Evolutionary conservation across 2,888 invertebrate species (phyloP), one percentile per base, ranked within the genome.

Genomic region (Arenicola marina): DNA sequence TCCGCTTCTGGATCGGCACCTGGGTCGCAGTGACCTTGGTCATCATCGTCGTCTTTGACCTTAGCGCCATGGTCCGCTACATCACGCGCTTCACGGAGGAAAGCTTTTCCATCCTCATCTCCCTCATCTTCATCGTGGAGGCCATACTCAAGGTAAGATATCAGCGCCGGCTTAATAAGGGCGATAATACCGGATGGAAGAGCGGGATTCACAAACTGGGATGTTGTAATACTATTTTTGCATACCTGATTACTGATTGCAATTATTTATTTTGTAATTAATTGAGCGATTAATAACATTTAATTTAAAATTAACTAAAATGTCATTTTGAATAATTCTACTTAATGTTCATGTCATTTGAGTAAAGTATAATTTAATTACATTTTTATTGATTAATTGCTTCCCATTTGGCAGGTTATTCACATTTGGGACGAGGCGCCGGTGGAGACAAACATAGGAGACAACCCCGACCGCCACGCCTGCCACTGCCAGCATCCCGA

Each of bases 71-170:
- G 64, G 97, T 99, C 31, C 95, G 95, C 29, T 96, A 96, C 82
- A 97, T 98, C 74, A 99, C 98, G 15, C 89, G 97, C 69, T 98
- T 98, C 83, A 98, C 98, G 0, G 97, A 98, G 83, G 97, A 98
- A 84, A 96, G 95, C 83, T 98, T 98, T 80, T 97, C 98, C n/a
- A 94, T 95, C 1, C 86, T 98, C 31, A 98, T 98, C 80, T 96
- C 97, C 34, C 91, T 98, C 78, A 99, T 99, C 80, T 99, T 98
- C 85, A 95, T 99, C 84, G 92, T 92, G 82, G 96, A 98, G 89
- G 95, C 97, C 60, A 89, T 97, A 71, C 93, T 95, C 86, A 97
- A 98, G 85, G n/a, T n/a, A n/a, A n/a, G n/a, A n/a, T n/a, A n/a
- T n/a, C n/a, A 92, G 96, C 55, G 38, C 34, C 21, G 59, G n/a